Evolutionary conservation across 2,113 vertebrate genomes (phyloP).

Genomic region (Madoqua kirkii): DNA sequence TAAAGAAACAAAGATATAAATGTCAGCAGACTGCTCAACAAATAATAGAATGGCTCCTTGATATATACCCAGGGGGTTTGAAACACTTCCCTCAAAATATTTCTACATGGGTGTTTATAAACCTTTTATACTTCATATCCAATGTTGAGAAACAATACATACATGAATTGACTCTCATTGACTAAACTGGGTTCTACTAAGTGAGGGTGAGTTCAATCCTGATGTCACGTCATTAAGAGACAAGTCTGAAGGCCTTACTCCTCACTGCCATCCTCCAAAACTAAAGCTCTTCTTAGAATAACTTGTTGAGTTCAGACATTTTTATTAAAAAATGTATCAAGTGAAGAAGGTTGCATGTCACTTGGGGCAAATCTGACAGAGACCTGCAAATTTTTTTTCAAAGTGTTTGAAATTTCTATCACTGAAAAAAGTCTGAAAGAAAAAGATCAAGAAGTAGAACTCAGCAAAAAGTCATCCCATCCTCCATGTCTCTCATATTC

Average conservation of each 20-base stretch:
- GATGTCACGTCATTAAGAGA: not conserved
- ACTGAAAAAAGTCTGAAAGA: constrained; percentile 3
- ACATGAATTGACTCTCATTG: not conserved
- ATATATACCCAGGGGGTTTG: not conserved
- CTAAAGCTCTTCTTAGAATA: not conserved
- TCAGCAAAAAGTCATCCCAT: constrained; percentile 56
- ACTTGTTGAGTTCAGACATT: not conserved
- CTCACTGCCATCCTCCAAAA: not conserved
- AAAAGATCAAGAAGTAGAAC: constrained; percentile 46
- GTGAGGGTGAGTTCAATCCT: not conserved
- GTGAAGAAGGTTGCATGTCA: not conserved
- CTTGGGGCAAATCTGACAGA: constrained; percentile 57
- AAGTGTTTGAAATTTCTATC: constrained; percentile 52
- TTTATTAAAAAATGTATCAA: not conserved
- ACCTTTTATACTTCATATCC: not conserved
- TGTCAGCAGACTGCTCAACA: not conserved
- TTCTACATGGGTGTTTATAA: not conserved
- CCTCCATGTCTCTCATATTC: not conserved
- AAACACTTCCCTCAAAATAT: not conserved
- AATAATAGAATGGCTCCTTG: not conserved
- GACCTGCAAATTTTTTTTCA: constrained; percentile 59
- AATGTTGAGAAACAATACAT: not conserved
- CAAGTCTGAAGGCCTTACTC: too few species aligned
- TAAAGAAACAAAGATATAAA: not conserved
- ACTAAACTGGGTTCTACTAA: not conserved